Percentiles rank a stretch among this genome's conserved stretches.
These are phyloP conservation scores for Tetraneura akinire DNA, from an alignment of 1,140 invertebrate species.

Conservation along the genomic window DNA sequence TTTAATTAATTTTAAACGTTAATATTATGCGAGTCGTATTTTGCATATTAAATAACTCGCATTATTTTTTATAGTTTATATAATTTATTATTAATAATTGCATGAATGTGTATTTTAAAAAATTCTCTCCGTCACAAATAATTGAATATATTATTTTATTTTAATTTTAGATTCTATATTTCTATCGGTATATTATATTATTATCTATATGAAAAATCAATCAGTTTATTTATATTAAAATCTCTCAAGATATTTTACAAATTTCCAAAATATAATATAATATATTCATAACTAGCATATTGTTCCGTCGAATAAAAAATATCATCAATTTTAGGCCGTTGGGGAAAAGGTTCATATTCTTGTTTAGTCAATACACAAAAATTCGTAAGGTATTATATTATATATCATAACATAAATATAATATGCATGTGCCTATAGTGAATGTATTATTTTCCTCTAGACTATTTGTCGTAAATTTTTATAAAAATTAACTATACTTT, in stretches of 20 bases:
- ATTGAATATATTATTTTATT: not conserved
- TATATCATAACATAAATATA: not conserved
- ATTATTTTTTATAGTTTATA: not conserved
- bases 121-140: not conserved
- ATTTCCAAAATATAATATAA: not conserved
- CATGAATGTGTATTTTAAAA: not conserved
- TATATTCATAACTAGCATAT: not conserved
- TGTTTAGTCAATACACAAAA: not conserved
- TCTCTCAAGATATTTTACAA: not conserved
- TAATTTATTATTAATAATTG: not conserved
- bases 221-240: not conserved
- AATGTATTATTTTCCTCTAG: not conserved
- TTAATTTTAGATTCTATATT: too few species aligned
- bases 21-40: slow-evolving; percentile 27
- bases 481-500: too few species aligned
- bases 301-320: not conserved
- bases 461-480: too few species aligned
- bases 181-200: not conserved
- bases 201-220: too few species aligned
- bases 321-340: not conserved
- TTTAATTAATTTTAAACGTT: too few species aligned
- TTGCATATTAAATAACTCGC: slow-evolving; percentile 21
- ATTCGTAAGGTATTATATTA: too few species aligned
- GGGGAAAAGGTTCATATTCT: not conserved
- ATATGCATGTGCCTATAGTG: too few species aligned